Base-by-base conservation (phyloP, 1,140 invertebrate genomes). In the Melipona quadrifasciata region DNA sequence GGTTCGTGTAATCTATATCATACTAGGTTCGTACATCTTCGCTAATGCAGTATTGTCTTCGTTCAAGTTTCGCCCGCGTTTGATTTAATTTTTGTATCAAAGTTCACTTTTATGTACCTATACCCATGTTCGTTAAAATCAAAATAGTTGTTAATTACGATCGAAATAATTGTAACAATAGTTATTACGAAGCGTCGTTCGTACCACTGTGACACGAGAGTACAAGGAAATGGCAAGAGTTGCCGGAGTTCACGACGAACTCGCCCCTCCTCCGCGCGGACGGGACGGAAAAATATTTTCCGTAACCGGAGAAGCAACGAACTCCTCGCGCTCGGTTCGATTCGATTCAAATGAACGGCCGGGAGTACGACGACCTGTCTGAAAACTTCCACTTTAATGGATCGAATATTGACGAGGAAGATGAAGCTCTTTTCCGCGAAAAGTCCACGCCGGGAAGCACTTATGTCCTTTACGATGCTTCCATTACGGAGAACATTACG, bases 401-500 rank as follows among this genome's bases (percentile, higher is more conserved):
- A 81, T 86, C 80, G 80, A 86, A 78, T 82, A 74, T 73, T 58
- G 73, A 64, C 57, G 80, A 82, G 47, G 72, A 81, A 68, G 84
- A 86, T 53, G 84, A 80, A 77, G 31, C 51, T 57, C 71, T 80
- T 80, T 73, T 39, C 82, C 64, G 64, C 51, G 80, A 64, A 75
- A 88, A 89, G 73, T 86, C 86, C 65, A 82, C 76, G 80, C 24
- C 58, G 34, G 31, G 53, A 73, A 76, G 47, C 80, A 88, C 88
- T 88, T 88, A 80, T 86, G 88, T 86, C 77, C 64, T 89, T 86
- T 86, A 84, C 88, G 87, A 86, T 78, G 85, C 87, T 86, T 89
- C 88, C 86, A 89, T 90, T 90, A 90, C 86, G 76, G 78, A 61
- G 89, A 90, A 86, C 88, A 89, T 89, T 89, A 89, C 88, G 83